Conservation (phyloP, 2,888 invertebrate species). For the Folsomia manolachei region DNA sequence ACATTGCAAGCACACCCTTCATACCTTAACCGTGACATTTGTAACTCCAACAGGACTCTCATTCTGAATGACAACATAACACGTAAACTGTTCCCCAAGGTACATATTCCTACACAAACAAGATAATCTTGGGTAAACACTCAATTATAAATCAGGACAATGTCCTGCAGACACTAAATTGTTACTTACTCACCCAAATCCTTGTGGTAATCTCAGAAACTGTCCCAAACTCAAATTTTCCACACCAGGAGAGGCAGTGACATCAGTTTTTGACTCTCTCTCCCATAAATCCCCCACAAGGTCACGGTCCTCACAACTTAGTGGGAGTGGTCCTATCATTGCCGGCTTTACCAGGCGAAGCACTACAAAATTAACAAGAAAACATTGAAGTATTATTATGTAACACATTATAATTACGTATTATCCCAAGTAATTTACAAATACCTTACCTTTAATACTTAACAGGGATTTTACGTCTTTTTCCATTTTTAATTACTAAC, state of each 20-base stretch:
- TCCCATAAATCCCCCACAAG: slow-evolving; percentile 77
- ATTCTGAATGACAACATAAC: slow-evolving; percentile 95
- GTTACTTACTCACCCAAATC: slow-evolving; percentile 71
- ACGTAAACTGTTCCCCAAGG: slow-evolving; percentile 95
- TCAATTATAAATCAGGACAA: not conserved
- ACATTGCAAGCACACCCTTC: slow-evolving; percentile 39
- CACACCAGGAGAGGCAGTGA: slow-evolving; percentile 75
- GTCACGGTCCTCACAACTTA: slow-evolving; percentile 81
- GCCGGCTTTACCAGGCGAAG: slow-evolving; percentile 93
- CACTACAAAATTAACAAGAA: no score
- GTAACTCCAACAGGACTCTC: slow-evolving; percentile 80
- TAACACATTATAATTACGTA: not conserved
- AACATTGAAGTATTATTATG: not conserved
- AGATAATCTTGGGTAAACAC: no score
- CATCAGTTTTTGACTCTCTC: slow-evolving; percentile 74
- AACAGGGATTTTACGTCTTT: slow-evolving; percentile 45
- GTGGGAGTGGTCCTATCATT: slow-evolving; percentile 73
- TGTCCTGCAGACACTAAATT: not conserved
- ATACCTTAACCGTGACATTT: slow-evolving; percentile 77
- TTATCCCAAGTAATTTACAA: not conserved
- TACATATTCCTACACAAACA: slow-evolving; percentile 73
- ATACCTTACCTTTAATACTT: slow-evolving; percentile 46
- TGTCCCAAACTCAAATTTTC: slow-evolving; percentile 83
- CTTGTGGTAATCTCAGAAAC: slow-evolving; percentile 88
- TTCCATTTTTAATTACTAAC: no score